Base-by-base conservation (phyloP, 2,888 invertebrate species). In the Patella ulyssiponensis region DNA sequence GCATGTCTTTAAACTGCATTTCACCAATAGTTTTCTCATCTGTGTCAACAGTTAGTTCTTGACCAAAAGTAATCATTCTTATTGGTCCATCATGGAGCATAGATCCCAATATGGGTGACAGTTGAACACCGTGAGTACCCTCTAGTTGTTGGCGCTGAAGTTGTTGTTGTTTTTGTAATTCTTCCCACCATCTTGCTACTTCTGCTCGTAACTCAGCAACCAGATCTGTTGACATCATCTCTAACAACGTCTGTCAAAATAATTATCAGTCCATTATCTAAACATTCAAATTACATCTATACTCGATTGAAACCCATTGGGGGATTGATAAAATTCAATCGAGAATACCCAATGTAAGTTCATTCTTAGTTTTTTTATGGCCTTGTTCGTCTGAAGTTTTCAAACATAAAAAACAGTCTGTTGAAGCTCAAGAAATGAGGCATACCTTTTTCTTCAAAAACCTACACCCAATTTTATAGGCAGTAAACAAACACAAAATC, bases 131-230 rank as follows among this genome's bases (percentile, higher is more conserved):
- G 78, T 84, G 83, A 27, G 78, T 77, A 69, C 84, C 83, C 44
- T 83, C 83, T 53, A 83, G 82, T 71, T 83, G 79, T 78, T 89
- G 87, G 20, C 87, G 86, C 54, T 87, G 86, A 44, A 84, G 85
- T 72, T 89, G 85, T 76, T 90, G 90, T 77, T 89, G 88, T 81
- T 86, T 86, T 84, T 90, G 91, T 23, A 91, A 80, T 4, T 85
- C 83, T 81, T 97, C 97, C 96, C 97, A 97, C 97, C 97, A 98
- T 84, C 96, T 95, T n/a, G 96, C 96, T 77, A 98, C 96, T 93
- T 98, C 98, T 0, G 98, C 98, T 81, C 98, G 93, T 75, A 98
- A 92, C 91, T 98, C 98, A 4, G 97, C 97, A 51, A 98, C 95
- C 82, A 96, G 94, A 92, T 98, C 97, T n/a, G 95, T 94, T 69